Evolutionary conservation across 2,888 invertebrate species (phyloP).

Genomic region (Euplagia quadripunctaria): DNA sequence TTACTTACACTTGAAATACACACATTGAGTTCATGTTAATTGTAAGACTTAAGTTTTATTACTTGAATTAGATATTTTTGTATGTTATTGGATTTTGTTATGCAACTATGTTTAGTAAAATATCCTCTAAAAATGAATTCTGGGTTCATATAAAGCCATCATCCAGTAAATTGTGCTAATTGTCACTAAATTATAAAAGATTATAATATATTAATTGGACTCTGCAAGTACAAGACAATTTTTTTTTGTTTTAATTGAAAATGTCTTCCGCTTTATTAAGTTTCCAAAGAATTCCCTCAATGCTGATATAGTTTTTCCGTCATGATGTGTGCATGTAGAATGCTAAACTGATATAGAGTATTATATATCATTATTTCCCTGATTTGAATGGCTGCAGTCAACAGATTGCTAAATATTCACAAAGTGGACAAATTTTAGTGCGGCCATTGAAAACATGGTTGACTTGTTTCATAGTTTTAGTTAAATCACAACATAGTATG

Average conservation of each 20-base stretch:
- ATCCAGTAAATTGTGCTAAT: slow-evolving; percentile 37
- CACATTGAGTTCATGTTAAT: slow-evolving; percentile 49
- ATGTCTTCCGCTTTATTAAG: slow-evolving; percentile 53
- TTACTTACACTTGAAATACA: slow-evolving; percentile 35
- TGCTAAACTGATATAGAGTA: slow-evolving; percentile 54
- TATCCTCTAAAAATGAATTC: slow-evolving; percentile 43
- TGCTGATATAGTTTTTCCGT: slow-evolving; percentile 27
- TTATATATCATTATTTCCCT: slow-evolving; percentile 49
- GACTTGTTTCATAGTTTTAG: slow-evolving; percentile 71
- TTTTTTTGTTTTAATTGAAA: slow-evolving; percentile 46
- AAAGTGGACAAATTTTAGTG: slow-evolving; percentile 61
- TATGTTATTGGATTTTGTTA: slow-evolving; percentile 57
- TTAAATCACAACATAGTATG: slow-evolving; percentile 70
- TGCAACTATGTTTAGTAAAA: slow-evolving; percentile 47
- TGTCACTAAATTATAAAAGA: slow-evolving; percentile 32
- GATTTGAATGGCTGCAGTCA: slow-evolving; percentile 55
- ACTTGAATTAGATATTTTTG: slow-evolving; percentile 56
- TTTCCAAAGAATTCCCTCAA: slow-evolving; percentile 51
- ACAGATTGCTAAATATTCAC: slow-evolving; percentile 57
- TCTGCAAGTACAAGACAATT: slow-evolving; percentile 51
- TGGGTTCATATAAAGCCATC: slow-evolving; percentile 36
- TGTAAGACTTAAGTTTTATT: slow-evolving; percentile 56
- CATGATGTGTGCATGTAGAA: slow-evolving; percentile 57
- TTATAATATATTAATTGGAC: slow-evolving; percentile 39
- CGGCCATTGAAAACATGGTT: slow-evolving; percentile 58